Base-by-base conservation (phyloP, 2,797 vertebrate genomes). In the Poeciliopsis paucimaculata region DNA sequence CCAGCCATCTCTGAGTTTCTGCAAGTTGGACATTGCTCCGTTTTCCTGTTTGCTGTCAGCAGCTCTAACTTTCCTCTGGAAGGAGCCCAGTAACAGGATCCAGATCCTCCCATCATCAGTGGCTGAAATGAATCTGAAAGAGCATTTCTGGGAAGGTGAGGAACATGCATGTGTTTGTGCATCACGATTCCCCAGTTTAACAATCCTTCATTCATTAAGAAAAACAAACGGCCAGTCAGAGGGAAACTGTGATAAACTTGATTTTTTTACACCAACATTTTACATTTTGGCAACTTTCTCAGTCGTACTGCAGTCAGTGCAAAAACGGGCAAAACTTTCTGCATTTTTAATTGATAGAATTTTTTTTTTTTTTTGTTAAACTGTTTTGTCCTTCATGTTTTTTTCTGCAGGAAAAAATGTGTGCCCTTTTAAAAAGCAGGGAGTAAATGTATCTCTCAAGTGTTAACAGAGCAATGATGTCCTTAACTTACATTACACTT, bases 111-210 rank as follows among this genome's bases (percentile, higher is more conserved):
- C n/a, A 20, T 77, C 77, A 28, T 12, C 47, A 53, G 74, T 13
- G 45, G 70, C 78, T 76, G 72, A 73, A 73, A 79, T 46, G 0
- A 68, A 85, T 80, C 73, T 72, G 57, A 78, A 81, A 45, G 75
- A 79, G 46, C 49, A 83, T 73, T 85, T 71, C 79, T 80, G 11
- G 6, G 4, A 57, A 68, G 77, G 78, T 66, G 28, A 31, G 16
- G 34, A 66, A 57, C 77, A n/a, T 9, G 51, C 73, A 80, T 31
- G 20, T 78, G 31, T 78, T 57, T 55, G 45, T 43, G 39, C 34
- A 41, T 79, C 45, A 18, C 13, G 46, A 43, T n/a, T 20, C n/a
- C 7, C 51, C 71, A 62, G 45, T 75, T 83, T 39, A 76, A 77
- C 77, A 11, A 16, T 28, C 77, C 36, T 45, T 39, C 66, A 70